These are phyloP conservation scores for Trichogramma pretiosum DNA, from an alignment of 1,140 invertebrate species.

Conservation along the genomic window DNA sequence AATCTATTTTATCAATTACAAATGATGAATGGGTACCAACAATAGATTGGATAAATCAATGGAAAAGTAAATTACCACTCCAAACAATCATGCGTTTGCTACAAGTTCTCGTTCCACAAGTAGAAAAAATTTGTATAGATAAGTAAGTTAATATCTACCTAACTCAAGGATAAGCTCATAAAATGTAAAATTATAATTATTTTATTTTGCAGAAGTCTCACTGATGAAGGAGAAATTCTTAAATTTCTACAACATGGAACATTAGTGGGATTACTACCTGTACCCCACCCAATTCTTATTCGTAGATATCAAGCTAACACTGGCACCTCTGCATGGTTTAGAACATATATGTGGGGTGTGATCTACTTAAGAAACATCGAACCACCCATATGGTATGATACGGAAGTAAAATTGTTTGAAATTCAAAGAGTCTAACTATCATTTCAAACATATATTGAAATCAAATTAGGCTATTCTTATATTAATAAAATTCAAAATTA, in stretches of 20 bases:
- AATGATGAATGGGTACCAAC: constrained; percentile 75
- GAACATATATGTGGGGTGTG: constrained; percentile 99
- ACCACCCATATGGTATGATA: constrained; percentile 99
- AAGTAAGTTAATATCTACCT: constrained; percentile 82
- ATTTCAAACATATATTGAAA: no score
- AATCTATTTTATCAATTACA: no score
- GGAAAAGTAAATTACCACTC: constrained; percentile 93
- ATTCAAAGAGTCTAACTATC: constrained; percentile 86
- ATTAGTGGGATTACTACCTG: constrained; percentile 91
- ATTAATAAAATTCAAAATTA: no score
- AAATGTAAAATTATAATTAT: no score
- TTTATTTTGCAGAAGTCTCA: constrained; percentile 71
- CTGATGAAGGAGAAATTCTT: constrained; percentile 98
- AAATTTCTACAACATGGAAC: constrained; percentile 99
- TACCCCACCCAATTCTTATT: constrained; percentile 98
- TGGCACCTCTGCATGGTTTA: constrained; percentile 97
- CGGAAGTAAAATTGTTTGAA: constrained; percentile 97
- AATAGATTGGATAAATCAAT: constrained; percentile 89
- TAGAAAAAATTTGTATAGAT: constrained; percentile 99
- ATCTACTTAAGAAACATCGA: constrained; percentile 97
- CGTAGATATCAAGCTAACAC: constrained; percentile 97
- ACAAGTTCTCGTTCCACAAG: constrained; percentile 97
- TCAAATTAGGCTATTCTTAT: no score
- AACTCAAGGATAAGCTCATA: no score
- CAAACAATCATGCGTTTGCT: constrained; percentile 98